Evolutionary conservation across 2,888 invertebrate species (phyloP).

Genomic region (Heliconius aoede): DNA sequence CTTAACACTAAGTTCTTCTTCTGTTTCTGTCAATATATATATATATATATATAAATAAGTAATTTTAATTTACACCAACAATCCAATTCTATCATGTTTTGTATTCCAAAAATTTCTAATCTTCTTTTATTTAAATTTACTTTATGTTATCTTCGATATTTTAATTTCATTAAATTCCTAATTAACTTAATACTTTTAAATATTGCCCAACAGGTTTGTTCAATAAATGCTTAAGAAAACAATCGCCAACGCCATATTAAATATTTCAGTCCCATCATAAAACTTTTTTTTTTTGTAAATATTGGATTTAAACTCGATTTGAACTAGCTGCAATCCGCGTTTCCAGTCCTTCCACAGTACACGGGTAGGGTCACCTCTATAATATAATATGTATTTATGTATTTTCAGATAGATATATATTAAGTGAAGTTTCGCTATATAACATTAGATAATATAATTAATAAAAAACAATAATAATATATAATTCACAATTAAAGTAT

Average conservation of each 20-base stretch:
- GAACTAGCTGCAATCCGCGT: conserved; percentile 44
- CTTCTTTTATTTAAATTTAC: too few species aligned
- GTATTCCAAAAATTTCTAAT: too few species aligned
- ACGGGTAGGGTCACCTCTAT: conserved; percentile 37
- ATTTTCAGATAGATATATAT: neutral
- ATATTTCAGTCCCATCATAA: conserved; percentile 42
- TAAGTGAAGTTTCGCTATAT: neutral
- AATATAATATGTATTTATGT: too few species aligned
- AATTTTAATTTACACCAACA: too few species aligned
- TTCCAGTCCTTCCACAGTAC: conserved; percentile 47
- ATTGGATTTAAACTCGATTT: conserved; percentile 46
- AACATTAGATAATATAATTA: neutral
- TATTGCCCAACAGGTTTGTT: neutral
- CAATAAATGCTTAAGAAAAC: conserved; percentile 30
- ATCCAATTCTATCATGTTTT: too few species aligned
- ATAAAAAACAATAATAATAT: too few species aligned
- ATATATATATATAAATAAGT: too few species aligned
- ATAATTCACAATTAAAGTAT: too few species aligned
- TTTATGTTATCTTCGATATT: neutral
- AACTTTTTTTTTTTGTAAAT: conserved; percentile 47
- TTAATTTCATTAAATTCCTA: neutral
- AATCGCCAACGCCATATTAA: conserved; percentile 38
- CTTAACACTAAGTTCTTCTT: too few species aligned
- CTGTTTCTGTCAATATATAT: too few species aligned
- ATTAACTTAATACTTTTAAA: neutral